A percentile compares a stretch with the other conserved stretches of the same genome.
These are phyloP conservation scores for Anguilla anguilla DNA, from an alignment of 2,797 vertebrate species.

Conservation along the genomic window DNA sequence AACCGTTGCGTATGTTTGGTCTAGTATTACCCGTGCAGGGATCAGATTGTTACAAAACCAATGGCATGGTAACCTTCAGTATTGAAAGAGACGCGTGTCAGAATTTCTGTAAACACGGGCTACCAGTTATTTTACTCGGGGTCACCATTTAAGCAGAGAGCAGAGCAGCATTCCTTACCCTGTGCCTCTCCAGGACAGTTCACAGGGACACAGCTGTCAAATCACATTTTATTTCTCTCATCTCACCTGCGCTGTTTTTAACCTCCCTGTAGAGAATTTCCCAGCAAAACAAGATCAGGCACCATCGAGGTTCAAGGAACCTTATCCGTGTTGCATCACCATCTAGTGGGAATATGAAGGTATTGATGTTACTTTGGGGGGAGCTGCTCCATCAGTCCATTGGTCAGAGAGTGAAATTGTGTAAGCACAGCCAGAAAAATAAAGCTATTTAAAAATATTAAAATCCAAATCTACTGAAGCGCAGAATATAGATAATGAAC, in stretches of 20 bases:
- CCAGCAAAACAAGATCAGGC: not conserved
- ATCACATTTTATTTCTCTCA: slow-evolving; percentile 34
- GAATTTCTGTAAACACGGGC: slow-evolving; percentile 46
- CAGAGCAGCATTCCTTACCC: slow-evolving; percentile 38
- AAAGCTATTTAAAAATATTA: not conserved
- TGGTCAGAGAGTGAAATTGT: not conserved
- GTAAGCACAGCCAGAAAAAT: not conserved
- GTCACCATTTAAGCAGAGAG: slow-evolving; percentile 48
- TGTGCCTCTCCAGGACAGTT: slow-evolving; percentile 40
- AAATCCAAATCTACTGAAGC: not conserved
- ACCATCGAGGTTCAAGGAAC: not conserved
- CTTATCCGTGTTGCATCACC: not conserved
- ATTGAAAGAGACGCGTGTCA: slow-evolving; percentile 39
- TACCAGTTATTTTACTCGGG: slow-evolving; percentile 47
- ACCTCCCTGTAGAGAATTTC: not conserved
- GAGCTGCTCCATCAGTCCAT: not conserved
- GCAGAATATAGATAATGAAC: not conserved
- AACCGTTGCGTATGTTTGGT: not conserved
- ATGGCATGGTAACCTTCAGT: slow-evolving; percentile 41
- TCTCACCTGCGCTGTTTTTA: not conserved
- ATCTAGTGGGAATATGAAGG: not conserved
- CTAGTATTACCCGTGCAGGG: not conserved
- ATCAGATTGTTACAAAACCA: not conserved
- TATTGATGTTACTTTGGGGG: not conserved
- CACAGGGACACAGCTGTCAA: slow-evolving; percentile 45